Conservation (phyloP, 2,113 vertebrate genomes). For the Montifringilla adamsi region DNA sequence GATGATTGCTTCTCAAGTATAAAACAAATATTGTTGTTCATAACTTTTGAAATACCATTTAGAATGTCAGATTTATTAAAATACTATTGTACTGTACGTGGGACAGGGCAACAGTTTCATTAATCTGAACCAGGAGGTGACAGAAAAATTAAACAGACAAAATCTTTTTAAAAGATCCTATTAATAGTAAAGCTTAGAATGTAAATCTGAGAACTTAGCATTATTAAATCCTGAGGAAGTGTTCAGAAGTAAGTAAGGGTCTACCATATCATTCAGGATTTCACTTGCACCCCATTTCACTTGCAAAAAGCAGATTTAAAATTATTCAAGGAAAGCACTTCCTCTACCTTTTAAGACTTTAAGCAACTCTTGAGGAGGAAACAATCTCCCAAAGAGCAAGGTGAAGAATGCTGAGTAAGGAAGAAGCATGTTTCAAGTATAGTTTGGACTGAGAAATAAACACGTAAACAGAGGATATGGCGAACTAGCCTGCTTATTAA, state of each 20-base stretch:
- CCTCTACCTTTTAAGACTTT: neutral
- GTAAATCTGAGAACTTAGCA: neutral
- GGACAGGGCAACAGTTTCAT: neutral
- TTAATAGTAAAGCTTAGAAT: neutral
- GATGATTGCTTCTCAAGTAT: neutral
- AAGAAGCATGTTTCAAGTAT: neutral
- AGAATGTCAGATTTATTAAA: neutral
- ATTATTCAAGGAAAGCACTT: neutral
- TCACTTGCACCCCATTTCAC: neutral
- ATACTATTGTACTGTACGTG: neutral
- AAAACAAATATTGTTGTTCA: neutral
- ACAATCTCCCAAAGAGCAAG: neutral
- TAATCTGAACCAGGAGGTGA: neutral
- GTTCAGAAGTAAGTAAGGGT: neutral
- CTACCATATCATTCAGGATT: neutral
- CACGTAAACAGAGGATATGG: neutral
- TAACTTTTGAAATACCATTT: neutral
- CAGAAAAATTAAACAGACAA: neutral
- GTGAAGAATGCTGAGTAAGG: neutral
- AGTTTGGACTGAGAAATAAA: neutral
- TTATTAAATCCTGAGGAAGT: neutral
- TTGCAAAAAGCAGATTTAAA: constrained; percentile 4
- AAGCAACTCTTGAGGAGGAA: neutral
- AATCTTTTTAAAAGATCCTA: neutral
- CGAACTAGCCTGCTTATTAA: neutral